Evolutionary conservation across 2,888 invertebrate species (phyloP), one percentile per base, ranked within the genome.

Genomic region (Rhagium mordax): DNA sequence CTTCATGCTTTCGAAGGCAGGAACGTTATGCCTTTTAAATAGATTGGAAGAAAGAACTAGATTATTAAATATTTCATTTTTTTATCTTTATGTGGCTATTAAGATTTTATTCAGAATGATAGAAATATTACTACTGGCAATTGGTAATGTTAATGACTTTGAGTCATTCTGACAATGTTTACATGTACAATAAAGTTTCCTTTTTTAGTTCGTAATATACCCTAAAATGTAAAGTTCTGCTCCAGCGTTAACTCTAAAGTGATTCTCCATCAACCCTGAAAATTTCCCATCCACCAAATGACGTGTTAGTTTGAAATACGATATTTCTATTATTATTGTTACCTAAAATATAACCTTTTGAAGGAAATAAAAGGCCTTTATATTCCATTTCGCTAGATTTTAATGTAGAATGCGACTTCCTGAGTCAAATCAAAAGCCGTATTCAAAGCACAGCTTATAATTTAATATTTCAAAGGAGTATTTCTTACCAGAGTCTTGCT

Each of bases 401-500:
- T 33, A 41, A 53, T 7, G 20, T 59, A 48, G 27, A 13, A 57
- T 27, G 10, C 10, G 47, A 47, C 57, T 41, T 33, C n/a, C 51
- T 67, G 16, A 15, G 15, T n/a, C 48, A 49, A 55, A 51, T 55
- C 29, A 53, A 57, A 65, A 27, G 53, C 18, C 21, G 59, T 51
- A 41, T 29, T 61, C 53, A 70, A 53, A 49, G 47, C 48, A 20
- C 16, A 20, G 48, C 21, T 68, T 60, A 59, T 48, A 66, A 65
- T 71, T 71, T 65, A 71, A 71, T 65, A 59, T 49, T 48, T 57
- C 48, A 61, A 61, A 70, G 53, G 53, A 49, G 29, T 20, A 29
- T 65, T 53, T 53, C 89, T 89, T 88, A 93, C 96, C 95, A 48
- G 95, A 95, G 88, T 97, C 96, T 87, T 98, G 98, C 82, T 96